phyloP scores from a whole-genome alignment of 1,140 invertebrate species.

The Colletes gigas region DNA sequence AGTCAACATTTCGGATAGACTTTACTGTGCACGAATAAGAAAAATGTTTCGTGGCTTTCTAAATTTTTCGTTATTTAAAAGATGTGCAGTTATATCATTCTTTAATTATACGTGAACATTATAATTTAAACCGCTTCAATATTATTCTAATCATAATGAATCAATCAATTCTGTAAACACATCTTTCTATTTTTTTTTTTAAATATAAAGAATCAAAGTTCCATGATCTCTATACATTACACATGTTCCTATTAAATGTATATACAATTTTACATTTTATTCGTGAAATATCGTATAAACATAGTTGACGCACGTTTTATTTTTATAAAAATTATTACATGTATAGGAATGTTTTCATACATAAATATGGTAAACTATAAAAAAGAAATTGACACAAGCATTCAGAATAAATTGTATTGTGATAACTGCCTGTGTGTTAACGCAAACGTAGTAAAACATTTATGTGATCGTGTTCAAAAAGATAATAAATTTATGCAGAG shows the following conservation, averaged over 20 bases:
- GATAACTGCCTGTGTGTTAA: neutral
- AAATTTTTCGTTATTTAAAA: neutral
- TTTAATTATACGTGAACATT: neutral
- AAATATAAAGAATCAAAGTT: neutral
- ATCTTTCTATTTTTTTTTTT: neutral
- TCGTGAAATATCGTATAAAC: neutral
- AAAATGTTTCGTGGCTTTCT: conserved; percentile 14
- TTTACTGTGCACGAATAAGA: neutral
- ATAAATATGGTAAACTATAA: neutral
- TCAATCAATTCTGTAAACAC: neutral
- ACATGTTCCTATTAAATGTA: neutral
- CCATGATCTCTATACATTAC: neutral
- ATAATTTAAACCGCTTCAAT: neutral
- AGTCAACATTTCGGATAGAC: neutral
- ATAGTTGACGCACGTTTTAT: too few species aligned
- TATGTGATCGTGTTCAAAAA: neutral
- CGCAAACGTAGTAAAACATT: neutral
- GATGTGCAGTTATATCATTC: too few species aligned
- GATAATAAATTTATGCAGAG: neutral
- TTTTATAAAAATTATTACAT: neutral
- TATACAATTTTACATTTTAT: neutral
- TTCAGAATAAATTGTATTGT: neutral
- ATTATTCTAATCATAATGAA: neutral
- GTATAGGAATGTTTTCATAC: neutral
- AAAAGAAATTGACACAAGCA: too few species aligned